Base-by-base conservation (phyloP, 2,797 vertebrate genomes). In the Mormyrops attenuatus region DNA sequence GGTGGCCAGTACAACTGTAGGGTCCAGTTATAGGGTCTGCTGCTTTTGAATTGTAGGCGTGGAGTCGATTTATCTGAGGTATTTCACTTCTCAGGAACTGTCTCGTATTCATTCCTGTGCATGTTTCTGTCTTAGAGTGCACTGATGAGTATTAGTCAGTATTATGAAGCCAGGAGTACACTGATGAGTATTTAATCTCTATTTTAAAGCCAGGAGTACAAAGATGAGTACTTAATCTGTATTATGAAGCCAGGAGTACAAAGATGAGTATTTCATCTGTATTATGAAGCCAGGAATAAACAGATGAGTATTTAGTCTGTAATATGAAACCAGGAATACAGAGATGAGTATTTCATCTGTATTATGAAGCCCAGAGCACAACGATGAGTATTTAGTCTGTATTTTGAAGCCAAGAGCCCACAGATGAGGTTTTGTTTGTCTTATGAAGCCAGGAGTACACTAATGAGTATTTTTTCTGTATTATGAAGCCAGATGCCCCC, bases 31-130 rank as follows among this genome's bases (percentile, higher is more conserved):
- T 85, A 60, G 66, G 55, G 82, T 85, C 88, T 47, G 89, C 89
- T 85, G 73, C 89, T 88, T 85, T 52, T 91, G 86, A 89, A 90
- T 91, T 90, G 90, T 82, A 88, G 69, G 91, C 89, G 30, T 50
- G 53, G 73, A 84, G 53, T 77, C 26, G 88, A 77, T 91, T 69
- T 87, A 90, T 89, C 77, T 86, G 82, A 90, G 69, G 89, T 30
- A 63, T 87, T 57, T 85, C 87, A 89, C 88, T 89, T 82, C 63
- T 57, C 11, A 57, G 55, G 30, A 60, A n/a, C 20, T 55, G 3
- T 80, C 20, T n/a, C 47, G 44, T 44, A 82, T 44, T 34, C 80
- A 66, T 69, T 85, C 57, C 11, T 30, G 7, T 60, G 15, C 20
- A 34, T 34, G 53, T 41, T 17, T 87, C 26, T 30, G 84, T 50